A percentile compares a stretch with the other conserved stretches of the same genome.
Evolutionary conservation across 2,888 invertebrate species (phyloP).

Genomic region (Tenthredo scrophulariae): DNA sequence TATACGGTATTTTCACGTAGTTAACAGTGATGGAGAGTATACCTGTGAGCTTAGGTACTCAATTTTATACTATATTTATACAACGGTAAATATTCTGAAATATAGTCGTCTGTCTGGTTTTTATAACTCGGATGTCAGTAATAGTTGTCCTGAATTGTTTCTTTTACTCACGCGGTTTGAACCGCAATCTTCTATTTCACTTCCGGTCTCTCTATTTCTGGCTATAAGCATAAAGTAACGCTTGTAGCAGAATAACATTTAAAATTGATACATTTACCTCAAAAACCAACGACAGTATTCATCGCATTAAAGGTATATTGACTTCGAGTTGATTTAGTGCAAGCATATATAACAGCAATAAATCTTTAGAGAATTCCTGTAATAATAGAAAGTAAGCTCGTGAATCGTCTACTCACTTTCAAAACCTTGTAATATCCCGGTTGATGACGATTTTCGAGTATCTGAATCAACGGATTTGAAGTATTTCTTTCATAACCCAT

Average conservation of each 20-base stretch:
- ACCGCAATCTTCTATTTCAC: conserved; percentile 12
- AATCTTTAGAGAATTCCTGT: not conserved
- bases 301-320: not conserved
- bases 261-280: not conserved
- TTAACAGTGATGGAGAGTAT: not conserved
- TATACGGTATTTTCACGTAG: not conserved
- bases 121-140: conserved; percentile 7
- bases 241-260: not conserved
- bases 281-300: not conserved
- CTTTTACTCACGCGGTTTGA: not conserved
- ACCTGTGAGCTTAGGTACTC: not conserved
- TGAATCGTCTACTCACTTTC: not conserved
- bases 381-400: conserved; percentile 29
- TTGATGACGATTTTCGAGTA: not conserved
- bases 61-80: not conserved
- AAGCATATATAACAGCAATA: not conserved
- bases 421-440: not conserved
- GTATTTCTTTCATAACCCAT: not conserved
- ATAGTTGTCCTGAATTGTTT: conserved; percentile 18
- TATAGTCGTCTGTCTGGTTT: not conserved
- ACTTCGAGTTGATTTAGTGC: not conserved
- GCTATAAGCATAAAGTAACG: not conserved
- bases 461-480: not conserved
- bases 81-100: conserved; percentile 31
- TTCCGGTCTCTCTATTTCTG: not conserved